Conservation (phyloP, 1,140 invertebrate genomes). For the Drosophila simulans region DNA sequence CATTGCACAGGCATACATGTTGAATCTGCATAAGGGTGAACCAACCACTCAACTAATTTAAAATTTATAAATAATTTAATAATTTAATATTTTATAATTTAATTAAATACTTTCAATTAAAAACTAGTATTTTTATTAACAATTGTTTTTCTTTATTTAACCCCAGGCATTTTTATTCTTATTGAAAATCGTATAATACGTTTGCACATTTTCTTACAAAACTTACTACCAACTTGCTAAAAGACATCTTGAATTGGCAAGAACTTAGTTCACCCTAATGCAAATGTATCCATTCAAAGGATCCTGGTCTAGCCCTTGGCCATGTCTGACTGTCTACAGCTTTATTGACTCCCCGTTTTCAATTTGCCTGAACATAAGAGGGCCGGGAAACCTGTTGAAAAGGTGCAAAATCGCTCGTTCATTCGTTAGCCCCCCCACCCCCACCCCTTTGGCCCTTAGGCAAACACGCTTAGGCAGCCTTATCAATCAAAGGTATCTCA, state of each 20-base stretch:
- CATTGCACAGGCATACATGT: conserved; percentile 56
- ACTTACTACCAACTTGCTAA: too few relatives aligned
- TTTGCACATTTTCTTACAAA: too few relatives aligned
- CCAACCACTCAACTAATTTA: not conserved
- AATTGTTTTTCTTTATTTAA: not conserved
- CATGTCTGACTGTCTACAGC: conserved; percentile 63
- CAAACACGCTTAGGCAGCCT: conserved; percentile 80
- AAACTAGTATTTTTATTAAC: too few relatives aligned
- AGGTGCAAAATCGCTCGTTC: conserved; percentile 72
- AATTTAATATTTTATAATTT: not conserved
- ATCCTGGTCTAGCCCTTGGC: conserved; percentile 45
- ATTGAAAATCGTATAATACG: too few relatives aligned
- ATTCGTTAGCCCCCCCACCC: conserved; percentile 45
- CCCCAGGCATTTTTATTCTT: too few relatives aligned
- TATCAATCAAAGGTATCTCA: conserved; percentile 79
- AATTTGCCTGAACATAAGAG: conserved; percentile 56
- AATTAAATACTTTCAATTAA: too few relatives aligned
- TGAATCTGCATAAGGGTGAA: conserved; percentile 5
- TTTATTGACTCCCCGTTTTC: conserved; percentile 77
- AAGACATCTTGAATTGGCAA: too few relatives aligned
- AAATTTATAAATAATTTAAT: not conserved
- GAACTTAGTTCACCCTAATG: conserved; percentile 10
- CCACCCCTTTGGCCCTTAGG: conserved; percentile 11
- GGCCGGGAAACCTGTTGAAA: conserved; percentile 70
- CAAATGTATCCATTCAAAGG: conserved; percentile 12